Evolutionary conservation across 2,888 invertebrate genomes (phyloP).

Genomic region (Eristalis tenax): DNA sequence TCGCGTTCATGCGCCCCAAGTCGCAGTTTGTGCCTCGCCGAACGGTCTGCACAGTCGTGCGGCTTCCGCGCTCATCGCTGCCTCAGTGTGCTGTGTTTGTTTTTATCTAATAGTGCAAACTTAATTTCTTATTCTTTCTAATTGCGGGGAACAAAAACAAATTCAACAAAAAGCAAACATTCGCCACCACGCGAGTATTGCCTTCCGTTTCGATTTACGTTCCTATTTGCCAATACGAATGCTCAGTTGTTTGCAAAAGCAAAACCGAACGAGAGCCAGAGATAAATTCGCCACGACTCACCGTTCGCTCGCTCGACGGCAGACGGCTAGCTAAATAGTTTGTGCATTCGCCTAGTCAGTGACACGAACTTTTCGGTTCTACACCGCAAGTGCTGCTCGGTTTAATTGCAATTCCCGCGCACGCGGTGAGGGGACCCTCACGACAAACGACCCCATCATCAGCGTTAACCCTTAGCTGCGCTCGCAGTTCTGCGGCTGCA

Average conservation of each 20-base stretch:
- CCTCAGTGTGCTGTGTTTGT: slow-evolving; percentile 7
- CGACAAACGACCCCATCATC: neutral
- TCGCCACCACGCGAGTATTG: slow-evolving; percentile 49
- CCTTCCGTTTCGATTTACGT: slow-evolving; percentile 52
- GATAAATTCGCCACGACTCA: slow-evolving; percentile 32
- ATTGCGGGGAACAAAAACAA: slow-evolving; percentile 11
- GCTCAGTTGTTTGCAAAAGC: slow-evolving; percentile 27
- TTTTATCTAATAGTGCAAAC: slow-evolving; percentile 44
- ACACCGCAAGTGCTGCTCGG: neutral
- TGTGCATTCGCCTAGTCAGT: neutral
- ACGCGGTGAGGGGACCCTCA: neutral
- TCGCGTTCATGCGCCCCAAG: slow-evolving; percentile 11
- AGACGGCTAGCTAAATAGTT: slow-evolving; percentile 16
- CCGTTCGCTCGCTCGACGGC: slow-evolving; percentile 30
- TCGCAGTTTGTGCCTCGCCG: slow-evolving; percentile 25
- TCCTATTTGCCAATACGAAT: slow-evolving; percentile 62
- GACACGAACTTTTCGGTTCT: neutral
- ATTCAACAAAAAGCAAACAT: slow-evolving; percentile 33
- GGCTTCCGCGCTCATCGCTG: neutral
- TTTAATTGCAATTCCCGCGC: slow-evolving; percentile 4
- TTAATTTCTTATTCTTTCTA: slow-evolving; percentile 42
- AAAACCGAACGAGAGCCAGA: slow-evolving; percentile 27
- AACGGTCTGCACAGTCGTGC: slow-evolving; percentile 20
- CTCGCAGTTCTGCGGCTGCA: neutral
- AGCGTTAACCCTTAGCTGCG: neutral